A percentile compares a stretch with the other conserved stretches of the same genome.
Conservation (phyloP, 2,797 vertebrate species). For the Etheostoma nigrum region DNA sequence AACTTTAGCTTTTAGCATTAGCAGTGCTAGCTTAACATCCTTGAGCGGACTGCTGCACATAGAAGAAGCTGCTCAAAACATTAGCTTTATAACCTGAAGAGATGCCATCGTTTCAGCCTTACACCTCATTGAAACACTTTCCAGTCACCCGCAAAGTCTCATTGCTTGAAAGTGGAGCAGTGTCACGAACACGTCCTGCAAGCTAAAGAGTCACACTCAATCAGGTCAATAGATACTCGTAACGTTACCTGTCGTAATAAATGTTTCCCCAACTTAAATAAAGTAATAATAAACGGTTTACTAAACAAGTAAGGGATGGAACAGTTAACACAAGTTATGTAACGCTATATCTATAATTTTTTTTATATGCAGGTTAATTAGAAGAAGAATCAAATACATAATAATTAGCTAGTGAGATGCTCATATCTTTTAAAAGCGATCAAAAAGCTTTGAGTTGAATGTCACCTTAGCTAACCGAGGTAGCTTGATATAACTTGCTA, state of each 20-base stretch:
- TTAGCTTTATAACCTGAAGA: background rate
- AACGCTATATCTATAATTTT: too few species aligned
- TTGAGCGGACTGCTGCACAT: background rate
- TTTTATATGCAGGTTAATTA: too few species aligned
- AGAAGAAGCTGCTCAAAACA: background rate
- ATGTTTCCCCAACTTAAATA: too few species aligned
- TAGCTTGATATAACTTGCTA: background rate
- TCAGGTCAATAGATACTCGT: background rate
- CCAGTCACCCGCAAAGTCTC: fast-evolving
- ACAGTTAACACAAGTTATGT: too few species aligned
- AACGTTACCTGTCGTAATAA: too few species aligned
- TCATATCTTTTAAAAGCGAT: background rate
- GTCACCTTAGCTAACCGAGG: background rate
- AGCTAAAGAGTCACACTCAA: background rate
- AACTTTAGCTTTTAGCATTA: slow-evolving; percentile 51
- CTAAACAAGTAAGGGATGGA: background rate
- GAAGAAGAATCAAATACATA: background rate
- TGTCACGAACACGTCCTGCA: background rate
- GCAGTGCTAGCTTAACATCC: slow-evolving; percentile 14
- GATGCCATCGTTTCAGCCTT: background rate
- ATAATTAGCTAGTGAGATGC: fast-evolving
- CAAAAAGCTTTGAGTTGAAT: background rate
- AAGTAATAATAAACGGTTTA: background rate
- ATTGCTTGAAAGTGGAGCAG: background rate
- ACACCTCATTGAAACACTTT: fast-evolving